Evolutionary conservation across 35 echinoderm and acorn worm genomes (phyloP).

Genomic region (Chiridota heheva): DNA sequence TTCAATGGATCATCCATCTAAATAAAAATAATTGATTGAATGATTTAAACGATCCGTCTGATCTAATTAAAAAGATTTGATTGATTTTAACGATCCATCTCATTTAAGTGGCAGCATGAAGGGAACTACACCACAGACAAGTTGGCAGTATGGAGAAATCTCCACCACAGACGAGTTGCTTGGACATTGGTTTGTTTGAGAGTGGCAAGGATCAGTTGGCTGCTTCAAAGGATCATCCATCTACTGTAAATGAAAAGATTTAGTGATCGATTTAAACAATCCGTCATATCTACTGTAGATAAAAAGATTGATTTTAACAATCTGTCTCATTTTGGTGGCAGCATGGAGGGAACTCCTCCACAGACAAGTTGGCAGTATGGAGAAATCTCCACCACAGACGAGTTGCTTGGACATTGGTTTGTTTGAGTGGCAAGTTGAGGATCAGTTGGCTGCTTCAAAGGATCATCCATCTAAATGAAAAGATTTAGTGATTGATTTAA

Average conservation of each 20-base stretch:
- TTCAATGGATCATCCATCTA: conserved; percentile 27
- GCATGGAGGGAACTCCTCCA: conserved; percentile 67
- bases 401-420: conserved; percentile 50
- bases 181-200: conserved; percentile 46
- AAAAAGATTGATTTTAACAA: too few species aligned
- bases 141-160: too few species aligned
- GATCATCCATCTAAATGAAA: conserved; percentile 36
- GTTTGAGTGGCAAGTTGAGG: conserved; percentile 56
- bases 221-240: conserved; percentile 6
- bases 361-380: too few species aligned
- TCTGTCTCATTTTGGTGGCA: conserved; percentile 54
- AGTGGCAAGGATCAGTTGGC: conserved; percentile 67
- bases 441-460: conserved; percentile 51
- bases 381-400: conserved; percentile 84
- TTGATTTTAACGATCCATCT: conserved; percentile 50
- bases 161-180: conserved; percentile 80
- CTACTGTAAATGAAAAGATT: conserved; percentile 39
- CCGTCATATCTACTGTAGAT: too few species aligned
- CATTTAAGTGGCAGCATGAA: conserved; percentile 63
- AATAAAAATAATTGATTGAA: conserved; percentile 3
- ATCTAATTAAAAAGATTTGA: too few species aligned
- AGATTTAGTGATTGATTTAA: too few species aligned
- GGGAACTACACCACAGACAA: too few species aligned
- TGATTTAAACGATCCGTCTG: too few species aligned
- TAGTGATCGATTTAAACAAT: too few species aligned